Conservation (phyloP, 2,113 vertebrate species). For the Polypterus bichir region DNA sequence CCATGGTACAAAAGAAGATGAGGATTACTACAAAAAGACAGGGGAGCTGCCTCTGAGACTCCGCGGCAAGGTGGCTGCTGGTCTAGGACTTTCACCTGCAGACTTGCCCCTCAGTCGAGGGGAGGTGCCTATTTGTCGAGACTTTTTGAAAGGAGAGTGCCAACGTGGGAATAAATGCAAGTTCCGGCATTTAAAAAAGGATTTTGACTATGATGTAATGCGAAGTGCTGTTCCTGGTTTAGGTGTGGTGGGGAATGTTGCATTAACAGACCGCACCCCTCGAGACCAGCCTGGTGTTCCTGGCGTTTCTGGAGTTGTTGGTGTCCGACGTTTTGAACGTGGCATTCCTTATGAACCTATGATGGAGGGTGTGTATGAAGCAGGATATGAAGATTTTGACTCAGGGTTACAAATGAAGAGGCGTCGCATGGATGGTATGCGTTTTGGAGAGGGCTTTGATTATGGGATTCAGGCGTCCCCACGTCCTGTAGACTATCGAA, state of each 20-base stretch:
- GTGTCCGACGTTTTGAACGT: conserved; percentile 54
- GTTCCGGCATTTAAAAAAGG: conserved; percentile 83
- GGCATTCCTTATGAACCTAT: conserved; percentile 49
- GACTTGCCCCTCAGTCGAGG: conserved; percentile 83
- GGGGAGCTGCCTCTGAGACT: conserved; percentile 81
- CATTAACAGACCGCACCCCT: conserved; percentile 40
- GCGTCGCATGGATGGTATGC: conserved; percentile 56
- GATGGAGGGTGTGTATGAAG: conserved; percentile 66
- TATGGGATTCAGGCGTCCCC: conserved; percentile 63
- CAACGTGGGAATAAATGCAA: conserved; percentile 88
- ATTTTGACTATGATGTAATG: conserved; percentile 66
- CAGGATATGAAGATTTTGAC: conserved; percentile 65
- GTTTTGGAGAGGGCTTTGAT: conserved; percentile 62
- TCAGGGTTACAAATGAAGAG: conserved; percentile 76
- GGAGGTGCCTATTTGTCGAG: conserved; percentile 87
- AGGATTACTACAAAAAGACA: conserved; percentile 90
- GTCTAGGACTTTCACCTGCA: conserved; percentile 74
- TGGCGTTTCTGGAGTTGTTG: conserved; percentile 27
- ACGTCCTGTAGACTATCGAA: conserved; percentile 70
- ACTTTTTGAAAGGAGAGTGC: conserved; percentile 89
- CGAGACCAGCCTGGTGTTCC: conserved; percentile 40
- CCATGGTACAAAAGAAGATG: conserved; percentile 89
- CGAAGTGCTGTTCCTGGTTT: conserved; percentile 39
- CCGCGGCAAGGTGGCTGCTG: conserved; percentile 78
- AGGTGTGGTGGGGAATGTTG: conserved; percentile 39